These are phyloP conservation scores for Spodoptera picta DNA, from an alignment of 2,888 invertebrate species.

Conservation along the genomic window DNA sequence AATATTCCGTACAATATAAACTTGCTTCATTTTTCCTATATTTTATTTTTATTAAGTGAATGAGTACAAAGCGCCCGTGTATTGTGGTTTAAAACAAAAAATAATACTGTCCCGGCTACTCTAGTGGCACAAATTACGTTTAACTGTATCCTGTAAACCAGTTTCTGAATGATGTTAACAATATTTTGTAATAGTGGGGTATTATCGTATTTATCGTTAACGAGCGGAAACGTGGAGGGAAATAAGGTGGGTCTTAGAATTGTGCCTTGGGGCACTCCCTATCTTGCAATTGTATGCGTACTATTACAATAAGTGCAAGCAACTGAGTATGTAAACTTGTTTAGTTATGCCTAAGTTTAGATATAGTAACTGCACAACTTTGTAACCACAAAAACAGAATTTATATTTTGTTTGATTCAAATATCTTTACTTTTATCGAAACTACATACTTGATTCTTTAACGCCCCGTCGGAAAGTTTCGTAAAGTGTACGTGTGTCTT, in stretches of 20 bases:
- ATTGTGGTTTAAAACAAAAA: slow-evolving; percentile 55
- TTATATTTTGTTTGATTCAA: slow-evolving; percentile 39
- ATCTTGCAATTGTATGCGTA: slow-evolving; percentile 62
- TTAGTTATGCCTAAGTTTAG: slow-evolving; percentile 13
- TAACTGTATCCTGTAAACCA: slow-evolving; percentile 79
- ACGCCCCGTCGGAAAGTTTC: slow-evolving; percentile 97
- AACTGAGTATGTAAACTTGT: slow-evolving; percentile 52
- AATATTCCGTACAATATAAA: slow-evolving; percentile 68
- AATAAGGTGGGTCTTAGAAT: slow-evolving; percentile 72
- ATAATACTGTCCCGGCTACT: slow-evolving; percentile 66
- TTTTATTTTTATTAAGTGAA: slow-evolving; percentile 62
- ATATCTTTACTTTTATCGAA: slow-evolving; percentile 23
- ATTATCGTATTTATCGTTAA: slow-evolving; percentile 80
- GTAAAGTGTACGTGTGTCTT: slow-evolving; percentile 96
- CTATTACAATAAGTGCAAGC: slow-evolving; percentile 57
- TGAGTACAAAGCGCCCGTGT: slow-evolving; percentile 54
- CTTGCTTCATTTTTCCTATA: slow-evolving; percentile 56
- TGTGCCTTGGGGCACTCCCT: slow-evolving; percentile 73
- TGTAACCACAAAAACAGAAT: slow-evolving; percentile 49
- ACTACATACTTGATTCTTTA: slow-evolving; percentile 94
- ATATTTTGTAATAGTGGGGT: slow-evolving; percentile 78
- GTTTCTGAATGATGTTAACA: slow-evolving; percentile 75
- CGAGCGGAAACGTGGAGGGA: slow-evolving; percentile 78
- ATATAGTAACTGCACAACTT: slow-evolving; percentile 45
- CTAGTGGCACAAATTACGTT: slow-evolving; percentile 76